Evolutionary conservation across 2,797 vertebrate species (phyloP).

Genomic region (Alosa sapidissima): DNA sequence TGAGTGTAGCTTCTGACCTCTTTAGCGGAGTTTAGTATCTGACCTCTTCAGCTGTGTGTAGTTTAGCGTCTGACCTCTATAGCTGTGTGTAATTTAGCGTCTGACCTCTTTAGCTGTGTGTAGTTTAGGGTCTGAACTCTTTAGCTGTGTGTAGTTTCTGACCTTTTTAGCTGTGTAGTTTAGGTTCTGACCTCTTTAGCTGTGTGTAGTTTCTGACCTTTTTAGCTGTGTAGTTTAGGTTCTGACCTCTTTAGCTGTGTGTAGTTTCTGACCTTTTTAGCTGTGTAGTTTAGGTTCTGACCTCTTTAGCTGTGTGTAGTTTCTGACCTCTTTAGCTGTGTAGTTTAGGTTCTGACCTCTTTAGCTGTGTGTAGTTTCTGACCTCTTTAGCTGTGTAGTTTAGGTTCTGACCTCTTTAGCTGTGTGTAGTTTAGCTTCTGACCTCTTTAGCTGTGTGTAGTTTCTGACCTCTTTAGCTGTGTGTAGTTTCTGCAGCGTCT

Average conservation of each 20-base stretch:
- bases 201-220: background rate
- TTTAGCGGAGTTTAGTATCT: conserved; percentile 56
- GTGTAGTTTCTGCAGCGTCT: conserved; percentile 60
- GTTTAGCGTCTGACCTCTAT: conserved; percentile 35
- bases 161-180: conserved; percentile 65
- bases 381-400: background rate
- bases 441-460: background rate
- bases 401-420: no score
- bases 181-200: conserved; percentile 36
- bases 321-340: conserved; percentile 59
- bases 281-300: conserved; percentile 58
- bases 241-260: conserved; percentile 60
- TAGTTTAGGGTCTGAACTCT: conserved; percentile 53
- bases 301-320: conserved; percentile 31
- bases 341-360: conserved; percentile 32
- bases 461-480: conserved; percentile 60
- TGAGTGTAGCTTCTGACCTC: conserved; percentile 29
- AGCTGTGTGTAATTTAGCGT: conserved; percentile 57
- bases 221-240: background rate
- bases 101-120: conserved; percentile 48
- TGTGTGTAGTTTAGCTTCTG: background rate
- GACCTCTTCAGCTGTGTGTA: conserved; percentile 33
- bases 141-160: conserved; percentile 23
- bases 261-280: conserved; percentile 57
- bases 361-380: background rate